phyloP scores from a whole-genome alignment of 2,113 vertebrate genomes.

The Corvus moneduloides region DNA sequence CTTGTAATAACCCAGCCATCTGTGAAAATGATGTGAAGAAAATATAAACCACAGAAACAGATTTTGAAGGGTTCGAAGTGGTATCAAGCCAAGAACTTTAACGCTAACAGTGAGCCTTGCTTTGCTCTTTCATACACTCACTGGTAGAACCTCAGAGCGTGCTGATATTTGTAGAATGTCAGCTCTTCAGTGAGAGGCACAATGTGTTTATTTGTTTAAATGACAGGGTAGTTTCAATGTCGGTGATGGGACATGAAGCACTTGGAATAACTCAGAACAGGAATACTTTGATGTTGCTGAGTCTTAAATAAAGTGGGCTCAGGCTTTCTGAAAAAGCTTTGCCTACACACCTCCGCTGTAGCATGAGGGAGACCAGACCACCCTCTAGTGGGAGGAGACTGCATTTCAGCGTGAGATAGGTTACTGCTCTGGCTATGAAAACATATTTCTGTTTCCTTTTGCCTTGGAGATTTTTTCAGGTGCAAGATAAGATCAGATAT shows the following conservation, averaged over 20 bases:
- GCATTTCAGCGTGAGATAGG: conserved; percentile 16
- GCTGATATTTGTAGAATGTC: not conserved
- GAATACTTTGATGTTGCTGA: not conserved
- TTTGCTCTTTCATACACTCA: not conserved
- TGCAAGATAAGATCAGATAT: conserved; percentile 6
- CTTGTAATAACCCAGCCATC: not conserved
- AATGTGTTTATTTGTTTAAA: not conserved
- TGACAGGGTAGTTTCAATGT: not conserved
- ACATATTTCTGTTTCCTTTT: not conserved
- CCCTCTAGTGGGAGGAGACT: conserved; percentile 68
- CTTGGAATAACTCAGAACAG: not conserved
- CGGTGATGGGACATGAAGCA: not conserved
- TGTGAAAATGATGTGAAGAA: not conserved
- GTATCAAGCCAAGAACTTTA: not conserved
- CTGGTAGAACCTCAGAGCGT: not conserved
- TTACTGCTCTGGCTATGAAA: not conserved
- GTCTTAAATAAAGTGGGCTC: not conserved
- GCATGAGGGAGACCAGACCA: conserved; percentile 57
- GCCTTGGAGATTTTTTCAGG: conserved; percentile 13
- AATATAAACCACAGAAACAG: not conserved
- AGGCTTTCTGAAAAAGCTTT: not conserved
- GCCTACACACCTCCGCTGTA: not conserved
- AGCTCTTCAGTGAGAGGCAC: not conserved
- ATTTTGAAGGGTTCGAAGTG: not conserved
- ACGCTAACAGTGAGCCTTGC: not conserved